phyloP scores from a whole-genome alignment of 2,888 invertebrate genomes.

The Archips crataeganus region DNA sequence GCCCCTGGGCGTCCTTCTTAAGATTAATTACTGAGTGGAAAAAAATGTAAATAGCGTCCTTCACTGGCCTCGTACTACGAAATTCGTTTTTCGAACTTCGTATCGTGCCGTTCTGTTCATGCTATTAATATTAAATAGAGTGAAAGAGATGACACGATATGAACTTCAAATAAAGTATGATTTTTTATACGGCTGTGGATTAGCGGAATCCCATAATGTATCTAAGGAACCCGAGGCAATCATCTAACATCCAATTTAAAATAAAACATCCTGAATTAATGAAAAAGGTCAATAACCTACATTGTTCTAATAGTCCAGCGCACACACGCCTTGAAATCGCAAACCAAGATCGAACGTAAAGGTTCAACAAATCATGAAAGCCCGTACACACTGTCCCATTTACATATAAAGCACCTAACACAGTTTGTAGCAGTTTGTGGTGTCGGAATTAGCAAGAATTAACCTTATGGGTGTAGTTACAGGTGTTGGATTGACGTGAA shows the following conservation, averaged over 20 bases:
- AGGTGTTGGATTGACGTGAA: constrained; percentile 12
- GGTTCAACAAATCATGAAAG: constrained; percentile 38
- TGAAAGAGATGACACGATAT: too few species aligned
- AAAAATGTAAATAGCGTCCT: too few species aligned
- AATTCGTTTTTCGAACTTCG: too few species aligned
- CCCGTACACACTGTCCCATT: constrained; percentile 38
- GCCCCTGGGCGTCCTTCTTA: too few species aligned
- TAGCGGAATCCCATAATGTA: too few species aligned
- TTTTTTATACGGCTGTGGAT: too few species aligned
- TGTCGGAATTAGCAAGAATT: constrained; percentile 15
- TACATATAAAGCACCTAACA: constrained; percentile 37
- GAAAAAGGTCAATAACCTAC: not conserved
- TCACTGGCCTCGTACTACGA: too few species aligned
- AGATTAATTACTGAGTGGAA: too few species aligned
- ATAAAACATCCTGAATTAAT: not conserved
- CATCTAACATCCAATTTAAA: not conserved
- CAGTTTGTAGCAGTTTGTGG: not conserved
- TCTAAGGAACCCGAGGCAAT: not conserved
- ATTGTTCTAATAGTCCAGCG: not conserved
- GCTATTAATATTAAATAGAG: too few species aligned
- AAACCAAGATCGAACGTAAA: constrained; percentile 29
- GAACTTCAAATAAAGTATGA: too few species aligned
- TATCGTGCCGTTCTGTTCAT: too few species aligned
- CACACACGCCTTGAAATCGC: not conserved
- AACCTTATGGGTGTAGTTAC: constrained; percentile 23